Base-by-base conservation (phyloP, 2,113 vertebrate genomes). In the Rutilus rutilus region DNA sequence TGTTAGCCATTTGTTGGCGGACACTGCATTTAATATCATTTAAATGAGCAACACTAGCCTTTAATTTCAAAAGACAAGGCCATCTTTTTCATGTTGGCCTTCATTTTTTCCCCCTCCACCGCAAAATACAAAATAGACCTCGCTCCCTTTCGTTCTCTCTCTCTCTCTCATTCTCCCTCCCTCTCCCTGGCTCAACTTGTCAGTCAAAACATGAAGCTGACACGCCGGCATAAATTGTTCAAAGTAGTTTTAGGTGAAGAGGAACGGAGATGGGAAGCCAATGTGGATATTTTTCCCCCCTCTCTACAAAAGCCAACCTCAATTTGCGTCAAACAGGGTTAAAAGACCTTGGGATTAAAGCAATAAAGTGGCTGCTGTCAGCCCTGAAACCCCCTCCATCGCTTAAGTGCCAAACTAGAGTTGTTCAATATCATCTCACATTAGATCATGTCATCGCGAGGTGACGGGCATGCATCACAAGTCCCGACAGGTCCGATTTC, bases 401-500 rank as follows among this genome's bases (percentile, higher is more conserved):
- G 96, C 96, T 96, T 96, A 96, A 96, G 96, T 96, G 95, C 95
- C 96, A 96, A 96, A 96, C 91, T 94, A 96, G 91, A 94, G 96
- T 97, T 97, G 97, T 97, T 97, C 95, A 94, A 96, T 97, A 98
- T 99, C 97, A 97, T 97, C 97, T 97, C 97, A 96, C 96, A 98
- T 99, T 97, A 96, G 94, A 96, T 97, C 95, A 96, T 95, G 97
- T 98, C 97, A 96, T 94, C 88, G 93, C 92, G 91, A 95, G 95
- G 95, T 97, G 97, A 97, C 95, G 95, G 97, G 93, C 96, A 96
- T 94, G 81, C 96, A 94, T 99, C 97, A 98, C 91, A 89, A 87
- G 85, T 94, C 85, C 97, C 96, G 97, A 98, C 97, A 97, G 95
- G 93, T 91, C 95, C 93, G 96, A 97, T 98, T 97, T 96, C 96